Base-by-base conservation (phyloP, 64 coral and sea anemone species). In the Actinia equina region DNA sequence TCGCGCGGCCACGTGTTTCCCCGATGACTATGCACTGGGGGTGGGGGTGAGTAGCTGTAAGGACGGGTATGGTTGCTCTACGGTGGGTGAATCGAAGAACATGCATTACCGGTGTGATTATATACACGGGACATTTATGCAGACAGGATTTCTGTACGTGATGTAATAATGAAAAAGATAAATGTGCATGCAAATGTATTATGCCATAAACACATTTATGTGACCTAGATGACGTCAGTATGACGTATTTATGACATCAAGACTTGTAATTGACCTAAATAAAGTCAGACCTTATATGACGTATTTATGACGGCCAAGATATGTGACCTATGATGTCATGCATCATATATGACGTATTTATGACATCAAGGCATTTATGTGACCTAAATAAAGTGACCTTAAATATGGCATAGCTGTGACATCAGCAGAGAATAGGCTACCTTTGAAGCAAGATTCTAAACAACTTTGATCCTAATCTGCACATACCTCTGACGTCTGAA, bases 71-170 rank as follows among this genome's bases (percentile, higher is more conserved):
- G 94, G 94, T 0, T 96, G 94, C 27, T 85, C 77, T 2, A 87
- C 85, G 20, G 94, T 96, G 30, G 94, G 94, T 54, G 89, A 89
- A 13, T 96, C 94, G 3, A 96, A 91, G 59, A 96, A 93, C 89
- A 87, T 96, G 92, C 94, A 96, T 86, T 96, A 96, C 77, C 84
- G 94, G 10, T 96, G 94, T 55, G 89, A 93, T 87, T 96, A 96
- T 53, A 91, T 96, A 0, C 94, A 96, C 67, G 94, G 94, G 7
- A 90, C 94, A 6, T 88, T 96, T 41, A 96, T 96, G 91, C 91
- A 96, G 44, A 96, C 94, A 0, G 88, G 87, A 43, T 96, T 90
- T 84, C 62, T 96, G 17, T 96, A 96, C 37, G 88, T 96, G n/a
- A 57, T 93, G 62, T 96, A 87, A 88, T 20, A 41, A 20, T 70